Base-by-base conservation (phyloP, 2,888 invertebrate species). In the Tetragnatha montana region DNA sequence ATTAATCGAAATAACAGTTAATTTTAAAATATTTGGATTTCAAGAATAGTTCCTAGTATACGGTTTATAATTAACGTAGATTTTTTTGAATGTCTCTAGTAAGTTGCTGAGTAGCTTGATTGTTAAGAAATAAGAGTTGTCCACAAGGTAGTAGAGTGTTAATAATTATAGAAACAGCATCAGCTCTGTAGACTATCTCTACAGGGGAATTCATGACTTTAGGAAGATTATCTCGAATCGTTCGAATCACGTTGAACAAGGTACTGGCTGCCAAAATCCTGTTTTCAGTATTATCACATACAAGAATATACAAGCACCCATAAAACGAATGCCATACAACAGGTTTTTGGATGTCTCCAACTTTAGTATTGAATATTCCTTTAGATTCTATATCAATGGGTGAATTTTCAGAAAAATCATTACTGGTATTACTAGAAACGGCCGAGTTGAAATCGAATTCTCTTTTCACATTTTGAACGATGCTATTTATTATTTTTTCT, bases 401-500 rank as follows among this genome's bases (percentile, higher is more conserved):
- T 8, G 49, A 7, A 50, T 22, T 76, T n/a, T 86, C 85, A 60
- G 81, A 71, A 70, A 70, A 75, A 80, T 85, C 85, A 35, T 35
- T 47, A 14, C 22, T 17, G 14, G 6, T 51, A 69, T 50, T 88
- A 50, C 17, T 80, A 69, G 74, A 79, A n/a, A 81, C 76, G 35
- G 89, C 49, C 35, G 51, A n/a, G 49, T 89, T 89, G 21, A 89
- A 89, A 71, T 89, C 89, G 68, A 81, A 89, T 71, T 89, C 89
- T n/a, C 76, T 80, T 71, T 89, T 89, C 4, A 86, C 81, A 73
- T 76, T 80, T 51, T 71, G 78, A 4, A 85, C 89, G 74, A 89
- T 51, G 8, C 49, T 75, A 8, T 69, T 70, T 17, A 81, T 10
- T 22, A 70, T 12, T 50, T 85, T 71, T 35, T 78, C 81, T 47